Base-by-base conservation (phyloP, 92 coral and sea anemone species). In the Pocillopora meandrina region DNA sequence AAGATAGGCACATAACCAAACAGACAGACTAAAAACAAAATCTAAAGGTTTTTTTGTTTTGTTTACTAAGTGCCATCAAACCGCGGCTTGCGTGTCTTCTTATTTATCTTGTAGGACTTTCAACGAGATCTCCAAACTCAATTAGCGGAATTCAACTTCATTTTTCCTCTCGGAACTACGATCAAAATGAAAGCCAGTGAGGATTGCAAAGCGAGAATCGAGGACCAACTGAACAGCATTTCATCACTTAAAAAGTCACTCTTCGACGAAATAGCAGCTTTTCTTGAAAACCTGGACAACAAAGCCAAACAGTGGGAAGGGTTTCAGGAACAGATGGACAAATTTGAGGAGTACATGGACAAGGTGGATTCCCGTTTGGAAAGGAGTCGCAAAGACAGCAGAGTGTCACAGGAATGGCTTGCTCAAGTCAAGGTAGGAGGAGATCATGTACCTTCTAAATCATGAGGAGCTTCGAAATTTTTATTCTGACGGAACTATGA, bases 351-450 rank as follows among this genome's bases (percentile, higher is more conserved):
- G 83, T 96, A 95, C 84, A 94, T 96, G 97, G 92, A 96, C 58
- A 91, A 82, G 56, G 94, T 93, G 16, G 99, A 96, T 78, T 91
- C 92, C 34, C 90, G 90, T 33, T 76, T 94, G 74, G 91, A 87
- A 76, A 65, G 90, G 70, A 59, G 77, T 33, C 92, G 91, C 2
- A 93, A 81, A 72, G 94, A 92, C 31, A 94, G 92, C 79, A 81
- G 92, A 56, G 80, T 96, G 57, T 91, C 98, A 9, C 95, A 92
- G 70, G 96, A 96, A 81, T 96, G 99, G 97, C 66, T 96, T 94
- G 90, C 86, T 62, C 98, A 94, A 71, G 95, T 92, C 20, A 93
- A 94, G 98, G 98, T 92, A 74, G 34, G 82, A 23, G 61, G 52
- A 42, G 31, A 26, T 26, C 1, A 26, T 26, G 31, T 42, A 42